Conservation (phyloP, 2,888 invertebrate species). For the Diploptera punctata region DNA sequence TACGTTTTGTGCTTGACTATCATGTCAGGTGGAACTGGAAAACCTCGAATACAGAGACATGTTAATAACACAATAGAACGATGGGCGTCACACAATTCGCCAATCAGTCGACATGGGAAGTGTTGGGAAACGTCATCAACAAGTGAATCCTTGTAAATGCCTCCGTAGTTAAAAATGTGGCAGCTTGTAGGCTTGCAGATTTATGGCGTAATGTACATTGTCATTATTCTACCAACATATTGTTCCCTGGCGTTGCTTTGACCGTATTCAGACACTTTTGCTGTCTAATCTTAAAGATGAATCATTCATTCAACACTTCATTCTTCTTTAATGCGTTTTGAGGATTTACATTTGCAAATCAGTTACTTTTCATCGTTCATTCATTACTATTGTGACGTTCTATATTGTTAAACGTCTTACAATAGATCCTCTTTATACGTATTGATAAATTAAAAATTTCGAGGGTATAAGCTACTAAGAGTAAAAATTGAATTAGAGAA, state of each 20-base stretch:
- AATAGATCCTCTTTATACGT: too few relatives aligned
- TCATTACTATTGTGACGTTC: too few relatives aligned
- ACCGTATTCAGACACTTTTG: conserved; percentile 2
- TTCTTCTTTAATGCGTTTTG: neutral
- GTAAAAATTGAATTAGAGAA: too few relatives aligned
- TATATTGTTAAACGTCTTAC: too few relatives aligned
- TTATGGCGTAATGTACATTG: neutral
- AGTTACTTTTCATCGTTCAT: too few relatives aligned
- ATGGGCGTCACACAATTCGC: neutral
- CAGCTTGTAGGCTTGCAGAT: conserved; percentile 9
- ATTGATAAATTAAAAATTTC: too few relatives aligned
- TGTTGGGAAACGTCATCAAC: neutral
- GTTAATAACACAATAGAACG: neutral
- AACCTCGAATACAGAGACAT: too few relatives aligned
- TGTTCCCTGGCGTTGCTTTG: neutral
- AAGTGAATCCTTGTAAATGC: neutral
- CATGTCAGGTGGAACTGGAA: too few relatives aligned
- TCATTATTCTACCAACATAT: conserved; percentile 1
- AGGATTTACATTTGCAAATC: too few relatives aligned
- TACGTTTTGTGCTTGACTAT: too few relatives aligned
- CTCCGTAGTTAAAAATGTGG: conserved; percentile 7
- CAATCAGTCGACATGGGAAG: neutral
- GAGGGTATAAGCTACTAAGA: too few relatives aligned
- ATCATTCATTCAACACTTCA: neutral
- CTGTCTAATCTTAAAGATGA: neutral